Conservation (phyloP, 2,797 vertebrate species). For the Vipera ursinii region DNA sequence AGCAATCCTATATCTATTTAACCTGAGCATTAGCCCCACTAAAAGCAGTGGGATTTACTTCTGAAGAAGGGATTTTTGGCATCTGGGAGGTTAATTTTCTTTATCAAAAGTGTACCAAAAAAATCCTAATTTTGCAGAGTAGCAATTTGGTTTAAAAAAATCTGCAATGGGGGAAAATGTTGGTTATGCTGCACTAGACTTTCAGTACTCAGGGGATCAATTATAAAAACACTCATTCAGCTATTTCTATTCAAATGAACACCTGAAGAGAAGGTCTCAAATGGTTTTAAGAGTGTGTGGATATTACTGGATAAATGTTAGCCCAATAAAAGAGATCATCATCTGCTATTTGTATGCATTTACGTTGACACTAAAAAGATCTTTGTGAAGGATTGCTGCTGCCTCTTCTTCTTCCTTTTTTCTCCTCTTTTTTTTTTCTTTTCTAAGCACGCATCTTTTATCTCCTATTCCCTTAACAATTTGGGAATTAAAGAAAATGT, state of each 20-base stretch:
- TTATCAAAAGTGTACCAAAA: constrained; percentile 78
- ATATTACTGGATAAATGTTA: constrained; percentile 86
- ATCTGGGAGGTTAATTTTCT: constrained; percentile 76
- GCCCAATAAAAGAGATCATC: constrained; percentile 85
- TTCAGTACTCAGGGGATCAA: constrained; percentile 85
- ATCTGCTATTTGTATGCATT: constrained; percentile 83
- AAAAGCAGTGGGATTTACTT: not conserved
- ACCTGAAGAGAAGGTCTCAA: constrained; percentile 85
- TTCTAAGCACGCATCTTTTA: constrained; percentile 66
- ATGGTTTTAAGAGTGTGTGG: constrained; percentile 82
- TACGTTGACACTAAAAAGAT: constrained; percentile 82
- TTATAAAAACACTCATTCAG: constrained; percentile 89
- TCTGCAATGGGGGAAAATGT: constrained; percentile 78
- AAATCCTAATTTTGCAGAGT: constrained; percentile 81
- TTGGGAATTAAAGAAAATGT: constrained; percentile 71
- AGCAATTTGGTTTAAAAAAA: constrained; percentile 71
- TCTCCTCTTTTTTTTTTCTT: constrained; percentile 12
- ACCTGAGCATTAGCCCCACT: not conserved
- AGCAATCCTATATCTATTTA: not conserved
- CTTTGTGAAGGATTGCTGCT: constrained; percentile 72
- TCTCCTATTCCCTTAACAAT: constrained; percentile 75
- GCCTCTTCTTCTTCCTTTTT: constrained; percentile 39
- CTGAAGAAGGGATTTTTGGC: constrained; percentile 51
- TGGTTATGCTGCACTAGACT: constrained; percentile 80
- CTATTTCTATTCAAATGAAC: constrained; percentile 90